phyloP scores from a whole-genome alignment of 2,113 vertebrate genomes.

The Alligator sinensis region DNA sequence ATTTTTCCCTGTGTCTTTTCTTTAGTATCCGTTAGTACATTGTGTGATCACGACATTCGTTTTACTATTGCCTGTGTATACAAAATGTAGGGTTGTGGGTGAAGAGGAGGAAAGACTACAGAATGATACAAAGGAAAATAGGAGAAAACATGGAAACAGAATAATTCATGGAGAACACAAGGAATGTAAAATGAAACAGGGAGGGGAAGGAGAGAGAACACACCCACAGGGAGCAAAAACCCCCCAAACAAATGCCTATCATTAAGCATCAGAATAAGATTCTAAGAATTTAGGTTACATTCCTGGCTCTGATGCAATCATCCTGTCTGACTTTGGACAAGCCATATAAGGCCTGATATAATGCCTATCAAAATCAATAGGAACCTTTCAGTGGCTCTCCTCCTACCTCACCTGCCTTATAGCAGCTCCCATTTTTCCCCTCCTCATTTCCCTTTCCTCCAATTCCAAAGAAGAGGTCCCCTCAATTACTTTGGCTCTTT shows the following conservation, averaged over 20 bases:
- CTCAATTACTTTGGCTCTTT: background rate
- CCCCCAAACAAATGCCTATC: background rate
- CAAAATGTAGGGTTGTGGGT: background rate
- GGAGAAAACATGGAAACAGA: background rate
- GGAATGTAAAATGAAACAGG: background rate
- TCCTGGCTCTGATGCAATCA: background rate
- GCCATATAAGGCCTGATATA: background rate
- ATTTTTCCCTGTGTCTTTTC: background rate
- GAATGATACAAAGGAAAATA: rapidly evolving
- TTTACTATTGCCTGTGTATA: background rate
- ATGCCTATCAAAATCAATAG: background rate
- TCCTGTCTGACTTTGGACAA: background rate
- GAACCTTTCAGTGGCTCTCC: background rate
- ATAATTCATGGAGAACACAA: background rate
- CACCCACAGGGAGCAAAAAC: background rate
- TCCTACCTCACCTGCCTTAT: background rate
- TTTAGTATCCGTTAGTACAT: background rate
- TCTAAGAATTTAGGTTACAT: background rate
- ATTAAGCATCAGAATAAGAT: background rate
- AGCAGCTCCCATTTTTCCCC: background rate
- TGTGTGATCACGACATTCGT: background rate
- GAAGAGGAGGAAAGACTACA: background rate
- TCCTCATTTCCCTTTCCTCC: background rate
- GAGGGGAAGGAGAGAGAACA: background rate
- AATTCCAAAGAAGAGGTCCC: background rate